Base-by-base conservation (phyloP, 2,113 vertebrate species). In the Bagarius yarrelli region DNA sequence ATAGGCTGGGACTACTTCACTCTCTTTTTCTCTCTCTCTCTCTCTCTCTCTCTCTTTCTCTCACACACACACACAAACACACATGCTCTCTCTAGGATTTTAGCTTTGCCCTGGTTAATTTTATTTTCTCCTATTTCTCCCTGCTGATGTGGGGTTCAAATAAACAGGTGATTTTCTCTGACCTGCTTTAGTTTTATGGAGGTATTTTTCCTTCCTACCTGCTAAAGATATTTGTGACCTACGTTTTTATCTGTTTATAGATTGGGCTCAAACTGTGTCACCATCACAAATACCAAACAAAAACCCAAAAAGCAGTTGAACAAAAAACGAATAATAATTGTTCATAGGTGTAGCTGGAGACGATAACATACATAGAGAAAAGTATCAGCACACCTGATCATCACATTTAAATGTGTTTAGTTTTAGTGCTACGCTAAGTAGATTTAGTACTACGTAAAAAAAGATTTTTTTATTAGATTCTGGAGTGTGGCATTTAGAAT, bases 1-100 rank as follows among this genome's bases (percentile, higher is more conserved):
- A 79, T 92, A 87, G 91, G 92, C 91, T 90, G 90, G 88, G 87
- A 88, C 87, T 85, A 74, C 82, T 66, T 74, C 72, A 57, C 71
- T 27, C 82, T 78, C 66, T 70, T 61, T 69, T 75, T 76, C 40
- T 74, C 73, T 82, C 78, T 82, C 81, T 76, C 67, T 84, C 30
- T 53, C 61, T 80, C 52, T 44, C 57, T 1, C 50, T 55, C 55
- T 67, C 67, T 66, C 79, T 27, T 59, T 79, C 67, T 83, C 78
- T 72, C 78, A 76, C 56, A 83, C 80, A 47, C 32, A 66, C 63
- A 66, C 30, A 64, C 69, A 76, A 77, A 69, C 71, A 76, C 34
- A 25, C 67, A 23, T 66, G 77, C 80, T 60, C 66, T 79, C 53
- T 79, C 47, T 83, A 81, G 69, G 86, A 81, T 83, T 82, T 81